A percentile compares a stretch with the other conserved stretches of the same genome.
phyloP scores from a whole-genome alignment of 2,888 invertebrate genomes.

The Drosophila colorata region DNA sequence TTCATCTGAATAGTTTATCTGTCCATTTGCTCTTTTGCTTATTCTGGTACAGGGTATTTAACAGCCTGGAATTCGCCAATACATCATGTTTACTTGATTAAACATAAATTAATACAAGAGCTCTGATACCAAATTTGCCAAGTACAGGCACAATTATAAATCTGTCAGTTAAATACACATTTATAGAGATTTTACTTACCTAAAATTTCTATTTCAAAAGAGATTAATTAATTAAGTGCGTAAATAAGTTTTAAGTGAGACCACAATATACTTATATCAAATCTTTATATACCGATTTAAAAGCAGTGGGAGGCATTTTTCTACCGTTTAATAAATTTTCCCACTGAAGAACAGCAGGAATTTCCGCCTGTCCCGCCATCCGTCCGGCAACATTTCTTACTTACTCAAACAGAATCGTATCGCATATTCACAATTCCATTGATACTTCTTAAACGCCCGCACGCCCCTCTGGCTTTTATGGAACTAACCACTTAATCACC shows the following conservation, averaged over 20 bases:
- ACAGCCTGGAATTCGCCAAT: no score
- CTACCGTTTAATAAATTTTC: neutral
- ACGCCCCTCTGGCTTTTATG: slow-evolving; percentile 53
- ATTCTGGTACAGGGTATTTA: no score
- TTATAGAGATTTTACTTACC: no score
- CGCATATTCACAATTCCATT: slow-evolving; percentile 32
- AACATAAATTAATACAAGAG: no score
- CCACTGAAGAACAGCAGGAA: neutral
- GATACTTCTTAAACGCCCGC: slow-evolving; percentile 20
- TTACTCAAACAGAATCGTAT: slow-evolving; percentile 12
- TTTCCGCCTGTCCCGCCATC: slow-evolving; percentile 1
- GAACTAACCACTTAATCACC: slow-evolving; percentile 58
- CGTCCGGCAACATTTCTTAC: slow-evolving; percentile 1
- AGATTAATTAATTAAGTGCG: slow-evolving; percentile 7
- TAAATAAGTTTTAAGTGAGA: neutral
- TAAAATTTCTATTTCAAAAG: neutral
- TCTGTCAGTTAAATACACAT: no score
- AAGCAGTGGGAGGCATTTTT: slow-evolving; percentile 13
- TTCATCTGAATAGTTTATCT: no score
- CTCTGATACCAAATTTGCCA: no score
- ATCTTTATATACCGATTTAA: slow-evolving; percentile 1
- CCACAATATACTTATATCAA: neutral
- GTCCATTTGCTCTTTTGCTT: no score
- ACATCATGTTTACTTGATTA: no score
- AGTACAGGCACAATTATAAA: no score